Base-by-base conservation (phyloP, 2,797 vertebrate genomes). In the Lemur catta region DNA sequence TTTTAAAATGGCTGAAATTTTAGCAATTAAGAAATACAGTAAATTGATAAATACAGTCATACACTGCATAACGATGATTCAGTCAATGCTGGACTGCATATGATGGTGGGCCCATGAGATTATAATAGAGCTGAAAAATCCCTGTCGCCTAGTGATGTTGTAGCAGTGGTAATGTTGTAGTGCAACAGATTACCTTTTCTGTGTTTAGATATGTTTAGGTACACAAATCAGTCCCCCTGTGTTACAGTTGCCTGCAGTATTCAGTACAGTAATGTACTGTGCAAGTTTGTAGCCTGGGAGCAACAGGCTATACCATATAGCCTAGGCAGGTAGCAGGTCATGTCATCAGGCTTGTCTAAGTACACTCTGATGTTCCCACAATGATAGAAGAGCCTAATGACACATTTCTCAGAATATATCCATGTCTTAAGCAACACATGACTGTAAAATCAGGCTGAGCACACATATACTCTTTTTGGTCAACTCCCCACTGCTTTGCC, bases 1-100 rank as follows among this genome's bases (percentile, higher is more conserved):
- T 96, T 94, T 88, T 33, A 81, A 67, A 95, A 74, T 63, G 52
- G 6, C 48, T 71, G 43, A 28, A 72, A 61, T 59, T 92, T 92
- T 74, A 94, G 24, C 84, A 87, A 3, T 87, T 84, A 50, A 24
- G 35, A 61, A 95, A 76, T 76, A 67, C 12, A 55, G 33, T 72
- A 57, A 69, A n/a, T 17, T 50, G 61, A n/a, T 55, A 26, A 24
- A 65, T 78, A 33, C 18, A 52, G 75, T 78, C 20, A 52, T 26
- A 22, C 4, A 35, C 20, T n/a, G 13, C 75, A 55, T 52, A 35
- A 35, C 78, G 33, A 55, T 12, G n/a, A 35, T 78, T 78, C 12
- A 12, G 48, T 78, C 48, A 52, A 2, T 7, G 12, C 55, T 26
- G n/a, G n/a, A 35, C 75, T 14, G 13, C n/a, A 26, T 50, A 11